Percentiles rank a stretch among this genome's conserved stretches.
Conservation (phyloP, 2,113 vertebrate species). For the Phoxinus phoxinus region DNA sequence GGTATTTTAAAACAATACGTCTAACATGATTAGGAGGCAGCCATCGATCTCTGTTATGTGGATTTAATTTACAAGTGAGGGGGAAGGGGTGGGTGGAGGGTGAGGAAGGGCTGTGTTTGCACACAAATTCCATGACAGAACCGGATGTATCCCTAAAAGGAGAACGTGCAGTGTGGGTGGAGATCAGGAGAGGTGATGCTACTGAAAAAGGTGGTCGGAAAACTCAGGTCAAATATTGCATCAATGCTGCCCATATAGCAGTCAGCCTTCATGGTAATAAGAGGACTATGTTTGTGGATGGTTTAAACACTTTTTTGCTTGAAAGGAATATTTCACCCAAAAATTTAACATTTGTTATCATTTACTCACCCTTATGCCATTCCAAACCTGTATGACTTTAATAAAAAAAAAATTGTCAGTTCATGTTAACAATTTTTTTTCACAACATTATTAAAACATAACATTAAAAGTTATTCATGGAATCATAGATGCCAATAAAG, state of each 20-base stretch:
- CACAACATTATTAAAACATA: no score
- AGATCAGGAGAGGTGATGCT: constrained; percentile 28
- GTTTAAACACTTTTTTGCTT: not conserved
- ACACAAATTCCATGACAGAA: constrained; percentile 56
- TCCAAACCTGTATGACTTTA: not conserved
- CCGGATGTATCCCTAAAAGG: constrained; percentile 47
- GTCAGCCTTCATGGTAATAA: not conserved
- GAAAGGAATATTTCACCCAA: not conserved
- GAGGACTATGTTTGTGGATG: not conserved
- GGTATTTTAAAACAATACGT: constrained; percentile 88
- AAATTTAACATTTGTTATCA: not conserved
- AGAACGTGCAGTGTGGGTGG: not conserved
- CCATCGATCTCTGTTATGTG: constrained; percentile 77
- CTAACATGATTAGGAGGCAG: constrained; percentile 78
- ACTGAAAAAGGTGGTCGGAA: not conserved
- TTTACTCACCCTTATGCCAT: not conserved
- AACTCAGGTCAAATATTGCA: not conserved
- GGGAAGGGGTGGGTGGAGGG: constrained; percentile 41
- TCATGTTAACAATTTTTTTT: no score
- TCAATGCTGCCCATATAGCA: not conserved
- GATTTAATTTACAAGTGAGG: constrained; percentile 73
- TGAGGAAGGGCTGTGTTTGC: constrained; percentile 52
- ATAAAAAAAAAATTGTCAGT: no score
- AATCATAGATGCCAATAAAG: not conserved
- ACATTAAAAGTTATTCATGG: no score